phyloP scores from a whole-genome alignment of 2,113 vertebrate species.

The Myrmecobius fasciatus region DNA sequence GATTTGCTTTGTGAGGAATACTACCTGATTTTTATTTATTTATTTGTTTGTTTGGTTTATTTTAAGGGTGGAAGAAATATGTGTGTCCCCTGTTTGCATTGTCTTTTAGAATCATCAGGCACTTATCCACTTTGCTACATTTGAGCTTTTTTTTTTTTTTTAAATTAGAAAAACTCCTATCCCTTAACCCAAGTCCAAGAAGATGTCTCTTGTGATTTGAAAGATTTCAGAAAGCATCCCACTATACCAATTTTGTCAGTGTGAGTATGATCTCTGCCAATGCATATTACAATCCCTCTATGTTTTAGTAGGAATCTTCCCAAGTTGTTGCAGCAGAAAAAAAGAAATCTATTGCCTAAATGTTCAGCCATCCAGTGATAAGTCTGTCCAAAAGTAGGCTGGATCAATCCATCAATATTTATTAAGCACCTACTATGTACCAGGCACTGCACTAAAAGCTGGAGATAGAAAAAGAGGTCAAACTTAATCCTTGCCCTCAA shows the following conservation, averaged over 20 bases:
- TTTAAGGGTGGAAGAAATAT: background rate
- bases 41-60: background rate
- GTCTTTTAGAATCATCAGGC: background rate
- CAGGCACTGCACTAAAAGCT: background rate
- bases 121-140: background rate
- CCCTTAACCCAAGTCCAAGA: background rate
- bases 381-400: background rate
- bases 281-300: background rate
- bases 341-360: background rate
- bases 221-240: background rate
- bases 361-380: background rate
- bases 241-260: background rate
- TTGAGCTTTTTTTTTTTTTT: background rate
- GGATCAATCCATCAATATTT: background rate
- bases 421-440: background rate
- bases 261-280: background rate
- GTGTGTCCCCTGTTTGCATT: background rate
- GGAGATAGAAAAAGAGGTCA: background rate
- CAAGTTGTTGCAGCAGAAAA: background rate
- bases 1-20: background rate
- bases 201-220: background rate
- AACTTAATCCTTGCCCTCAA: background rate
- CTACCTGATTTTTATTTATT: background rate
- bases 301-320: background rate
- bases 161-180: background rate